These are phyloP conservation scores for Seriola rivoliana DNA, from an alignment of 2,113 vertebrate genomes.

Conservation along the genomic window DNA sequence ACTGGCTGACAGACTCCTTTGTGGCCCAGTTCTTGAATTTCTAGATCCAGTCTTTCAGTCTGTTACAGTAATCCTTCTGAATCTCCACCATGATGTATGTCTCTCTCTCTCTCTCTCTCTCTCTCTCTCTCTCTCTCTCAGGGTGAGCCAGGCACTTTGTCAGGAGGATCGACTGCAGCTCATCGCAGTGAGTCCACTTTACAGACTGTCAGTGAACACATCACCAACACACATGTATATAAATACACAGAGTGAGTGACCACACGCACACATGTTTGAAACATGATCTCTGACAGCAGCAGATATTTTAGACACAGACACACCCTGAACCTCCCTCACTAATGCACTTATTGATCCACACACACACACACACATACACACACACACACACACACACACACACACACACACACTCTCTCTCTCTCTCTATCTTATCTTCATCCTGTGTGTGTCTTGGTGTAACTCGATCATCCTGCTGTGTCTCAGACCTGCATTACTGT, in stretches of 20 bases:
- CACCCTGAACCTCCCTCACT: background rate
- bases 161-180: constrained; percentile 66
- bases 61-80: too few relatives aligned
- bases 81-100: too few relatives aligned
- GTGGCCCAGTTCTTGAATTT: too few relatives aligned
- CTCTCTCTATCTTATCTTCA: background rate
- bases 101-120: background rate
- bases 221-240: background rate
- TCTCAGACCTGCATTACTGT: background rate
- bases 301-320: background rate
- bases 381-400: background rate
- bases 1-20: too few relatives aligned
- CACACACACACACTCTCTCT: too few relatives aligned
- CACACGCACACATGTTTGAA: background rate
- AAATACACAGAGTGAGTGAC: background rate
- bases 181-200: constrained; percentile 60
- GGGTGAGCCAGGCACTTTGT: constrained; percentile 39
- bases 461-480: background rate
- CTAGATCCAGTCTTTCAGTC: too few relatives aligned
- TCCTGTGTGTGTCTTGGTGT: constrained; percentile 2
- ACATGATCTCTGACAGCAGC: background rate
- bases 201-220: constrained; percentile 27
- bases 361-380: background rate
- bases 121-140: constrained; percentile 11
- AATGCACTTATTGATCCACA: constrained; percentile 48